Evolutionary conservation across 2,888 invertebrate genomes (phyloP).

Genomic region (Epicampocera succincta): DNA sequence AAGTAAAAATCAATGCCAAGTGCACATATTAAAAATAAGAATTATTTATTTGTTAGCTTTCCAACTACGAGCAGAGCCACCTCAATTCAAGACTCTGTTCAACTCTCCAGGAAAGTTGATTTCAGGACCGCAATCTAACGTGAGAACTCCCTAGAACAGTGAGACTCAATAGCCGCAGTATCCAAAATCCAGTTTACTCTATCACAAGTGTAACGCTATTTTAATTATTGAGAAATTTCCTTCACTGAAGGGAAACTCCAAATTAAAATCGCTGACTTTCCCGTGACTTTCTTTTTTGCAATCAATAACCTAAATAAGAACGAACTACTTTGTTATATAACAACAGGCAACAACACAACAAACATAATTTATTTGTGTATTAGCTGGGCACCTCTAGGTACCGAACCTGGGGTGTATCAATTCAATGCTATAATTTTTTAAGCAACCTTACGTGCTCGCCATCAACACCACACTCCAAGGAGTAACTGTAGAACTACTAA

Average conservation of each 20-base stretch:
- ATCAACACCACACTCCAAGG: no score
- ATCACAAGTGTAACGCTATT: constrained; percentile 80
- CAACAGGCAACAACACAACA: no score
- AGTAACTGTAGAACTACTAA: no score
- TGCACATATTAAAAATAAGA: not conserved
- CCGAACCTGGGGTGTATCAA: no score
- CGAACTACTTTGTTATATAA: no score
- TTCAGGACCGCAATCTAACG: constrained; percentile 62
- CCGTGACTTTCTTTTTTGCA: constrained; percentile 72
- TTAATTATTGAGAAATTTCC: constrained; percentile 67
- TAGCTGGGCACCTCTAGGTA: no score
- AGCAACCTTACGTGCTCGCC: no score
- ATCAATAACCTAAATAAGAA: no score
- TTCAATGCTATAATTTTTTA: no score
- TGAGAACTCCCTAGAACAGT: constrained; percentile 78
- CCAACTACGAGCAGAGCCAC: constrained; percentile 76
- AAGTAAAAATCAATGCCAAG: no score
- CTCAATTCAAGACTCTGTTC: constrained; percentile 69
- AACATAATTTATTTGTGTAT: no score
- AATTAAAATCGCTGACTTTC: constrained; percentile 79
- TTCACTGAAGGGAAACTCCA: constrained; percentile 10
- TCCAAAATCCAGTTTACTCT: constrained; percentile 72
- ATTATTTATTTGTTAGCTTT: constrained; percentile 74
- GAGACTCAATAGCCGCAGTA: constrained; percentile 10
- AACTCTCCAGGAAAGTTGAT: constrained; percentile 79